Evolutionary conservation across 2,113 vertebrate genomes (phyloP).

Genomic region (Neolamprologus modestus): DNA sequence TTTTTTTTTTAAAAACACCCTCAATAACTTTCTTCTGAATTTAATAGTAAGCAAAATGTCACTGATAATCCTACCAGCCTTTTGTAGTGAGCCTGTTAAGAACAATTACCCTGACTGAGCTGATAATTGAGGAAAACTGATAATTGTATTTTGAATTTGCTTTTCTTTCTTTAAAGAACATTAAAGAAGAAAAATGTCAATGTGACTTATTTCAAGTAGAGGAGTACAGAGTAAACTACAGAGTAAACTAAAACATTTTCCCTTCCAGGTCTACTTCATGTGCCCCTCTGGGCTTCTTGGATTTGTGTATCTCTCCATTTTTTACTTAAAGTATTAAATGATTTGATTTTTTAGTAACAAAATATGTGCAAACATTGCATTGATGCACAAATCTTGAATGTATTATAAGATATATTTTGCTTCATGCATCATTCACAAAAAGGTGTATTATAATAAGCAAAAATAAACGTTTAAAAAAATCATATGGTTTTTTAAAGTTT

Average conservation of each 20-base stretch:
- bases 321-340: not conserved
- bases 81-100: not conserved
- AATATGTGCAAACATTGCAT: not conserved
- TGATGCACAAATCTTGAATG: not conserved
- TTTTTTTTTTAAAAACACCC: not conserved
- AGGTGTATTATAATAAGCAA: not conserved
- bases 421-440: not conserved
- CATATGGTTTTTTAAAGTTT: not conserved
- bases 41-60: not conserved
- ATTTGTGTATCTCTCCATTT: not conserved
- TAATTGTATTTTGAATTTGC: not conserved
- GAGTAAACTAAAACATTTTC: not conserved
- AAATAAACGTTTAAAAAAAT: rapidly evolving
- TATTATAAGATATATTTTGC: not conserved
- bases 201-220: not conserved
- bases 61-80: not conserved
- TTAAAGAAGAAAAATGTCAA: not conserved
- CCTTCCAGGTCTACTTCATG: not conserved
- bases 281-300: too few relatives aligned
- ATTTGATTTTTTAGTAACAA: not conserved
- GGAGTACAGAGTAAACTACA: not conserved
- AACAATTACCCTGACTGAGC: not conserved
- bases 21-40: not conserved
- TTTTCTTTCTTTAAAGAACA: not conserved
- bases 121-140: not conserved